Percentiles rank a stretch among this genome's conserved stretches.
Conservation (phyloP, 2,797 vertebrate species). For the Poliocrania exsul region DNA sequence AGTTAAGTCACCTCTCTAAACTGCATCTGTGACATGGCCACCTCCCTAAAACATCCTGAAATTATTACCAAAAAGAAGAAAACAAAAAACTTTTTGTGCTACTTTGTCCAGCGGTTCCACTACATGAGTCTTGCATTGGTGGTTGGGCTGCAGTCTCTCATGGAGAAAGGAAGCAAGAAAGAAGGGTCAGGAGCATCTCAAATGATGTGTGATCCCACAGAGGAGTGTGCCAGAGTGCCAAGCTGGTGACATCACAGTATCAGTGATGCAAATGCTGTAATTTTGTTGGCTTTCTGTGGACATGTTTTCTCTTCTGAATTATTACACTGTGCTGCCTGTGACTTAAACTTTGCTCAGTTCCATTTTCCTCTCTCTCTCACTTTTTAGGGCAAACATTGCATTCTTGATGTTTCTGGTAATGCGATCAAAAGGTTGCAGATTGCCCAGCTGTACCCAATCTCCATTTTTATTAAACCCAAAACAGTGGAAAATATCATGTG, state of each 20-base stretch:
- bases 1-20: not conserved
- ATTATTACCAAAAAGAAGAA: not conserved
- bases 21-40: not conserved
- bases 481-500: conserved; percentile 97
- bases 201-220: not conserved
- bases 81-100: not conserved
- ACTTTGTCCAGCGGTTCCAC: not conserved
- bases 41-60: not conserved
- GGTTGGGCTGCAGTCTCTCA: not conserved
- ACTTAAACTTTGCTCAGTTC: conserved; percentile 37
- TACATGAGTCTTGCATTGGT: not conserved
- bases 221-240: not conserved
- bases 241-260: not conserved
- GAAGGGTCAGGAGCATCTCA: not conserved
- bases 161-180: not conserved
- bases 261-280: not conserved
- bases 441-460: conserved; percentile 91
- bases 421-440: conserved; percentile 97
- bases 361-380: conserved; percentile 25
- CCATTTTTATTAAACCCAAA: conserved; percentile 96
- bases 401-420: conserved; percentile 97
- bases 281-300: not conserved
- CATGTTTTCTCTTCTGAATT: not conserved
- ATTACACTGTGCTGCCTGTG: not conserved
- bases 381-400: conserved; percentile 94